These are phyloP conservation scores for Habroteleia sp. DNA, from an alignment of 2,888 invertebrate species.

Conservation along the genomic window DNA sequence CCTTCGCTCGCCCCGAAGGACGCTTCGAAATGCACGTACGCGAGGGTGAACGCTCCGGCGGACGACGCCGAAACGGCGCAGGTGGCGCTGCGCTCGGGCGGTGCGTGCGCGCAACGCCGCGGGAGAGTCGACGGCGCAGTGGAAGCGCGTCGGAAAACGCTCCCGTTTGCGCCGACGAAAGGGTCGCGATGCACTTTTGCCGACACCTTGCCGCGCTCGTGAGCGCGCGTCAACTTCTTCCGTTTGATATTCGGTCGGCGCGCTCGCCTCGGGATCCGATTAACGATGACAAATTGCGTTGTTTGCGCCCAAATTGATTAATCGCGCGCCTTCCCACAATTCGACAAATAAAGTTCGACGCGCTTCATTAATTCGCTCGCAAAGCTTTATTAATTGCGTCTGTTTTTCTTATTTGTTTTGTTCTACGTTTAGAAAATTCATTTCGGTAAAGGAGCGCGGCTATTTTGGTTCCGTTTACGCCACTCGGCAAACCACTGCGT, in stretches of 20 bases:
- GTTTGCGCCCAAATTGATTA: slow-evolving; percentile 32
- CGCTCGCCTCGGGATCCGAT: background rate
- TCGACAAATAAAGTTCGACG: slow-evolving; percentile 10
- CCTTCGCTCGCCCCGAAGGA: slow-evolving; percentile 33
- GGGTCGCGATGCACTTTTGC: slow-evolving; percentile 29
- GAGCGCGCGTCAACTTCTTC: slow-evolving; percentile 21
- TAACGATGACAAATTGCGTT: slow-evolving; percentile 43
- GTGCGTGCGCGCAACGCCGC: slow-evolving; percentile 43
- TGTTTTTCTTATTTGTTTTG: too few relatives aligned
- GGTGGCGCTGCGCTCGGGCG: slow-evolving; percentile 25
- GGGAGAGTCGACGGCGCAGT: slow-evolving; percentile 41
- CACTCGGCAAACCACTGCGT: too few relatives aligned
- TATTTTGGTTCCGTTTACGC: too few relatives aligned
- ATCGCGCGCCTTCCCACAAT: slow-evolving; percentile 15
- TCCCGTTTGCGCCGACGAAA: slow-evolving; percentile 5
- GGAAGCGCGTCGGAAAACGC: slow-evolving; percentile 54
- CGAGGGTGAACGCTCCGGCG: slow-evolving; percentile 46
- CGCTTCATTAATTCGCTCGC: slow-evolving; percentile 13
- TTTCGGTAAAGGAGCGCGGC: too few relatives aligned
- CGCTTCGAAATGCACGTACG: slow-evolving; percentile 36
- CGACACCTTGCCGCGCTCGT: slow-evolving; percentile 23
- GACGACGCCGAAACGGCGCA: background rate
- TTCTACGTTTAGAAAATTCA: too few relatives aligned
- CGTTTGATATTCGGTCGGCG: slow-evolving; percentile 20
- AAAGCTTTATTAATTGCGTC: slow-evolving; percentile 7